Percentiles rank a stretch among this genome's conserved stretches.
These are phyloP conservation scores for Phyllotreta striolata DNA, from an alignment of 2,888 invertebrate genomes.

Conservation along the genomic window DNA sequence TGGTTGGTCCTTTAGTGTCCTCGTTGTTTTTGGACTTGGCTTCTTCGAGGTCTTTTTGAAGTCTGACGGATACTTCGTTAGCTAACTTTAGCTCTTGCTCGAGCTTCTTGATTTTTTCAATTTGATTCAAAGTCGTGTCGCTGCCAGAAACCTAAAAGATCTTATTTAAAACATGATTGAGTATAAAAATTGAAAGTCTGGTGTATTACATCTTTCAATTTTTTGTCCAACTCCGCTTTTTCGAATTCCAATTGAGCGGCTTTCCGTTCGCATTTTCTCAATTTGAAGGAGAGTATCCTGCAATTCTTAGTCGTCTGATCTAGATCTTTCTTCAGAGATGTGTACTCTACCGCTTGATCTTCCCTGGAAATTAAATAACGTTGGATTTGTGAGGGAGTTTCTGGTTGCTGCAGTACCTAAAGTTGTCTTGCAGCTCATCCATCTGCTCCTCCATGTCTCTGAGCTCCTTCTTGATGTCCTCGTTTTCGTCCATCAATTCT, in stretches of 20 bases:
- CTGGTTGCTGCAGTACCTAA: conserved; percentile 65
- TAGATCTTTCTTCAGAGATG: conserved; percentile 91
- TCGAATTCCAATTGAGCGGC: conserved; percentile 88
- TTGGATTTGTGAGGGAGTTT: neutral
- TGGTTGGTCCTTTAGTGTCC: conserved; percentile 55
- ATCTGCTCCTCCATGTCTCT: conserved; percentile 95
- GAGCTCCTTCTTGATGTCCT: conserved; percentile 92
- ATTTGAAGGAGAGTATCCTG: conserved; percentile 95
- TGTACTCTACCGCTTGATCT: conserved; percentile 96
- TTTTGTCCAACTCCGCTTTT: conserved; percentile 76
- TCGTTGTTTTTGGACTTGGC: conserved; percentile 67
- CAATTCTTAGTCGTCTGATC: conserved; percentile 98
- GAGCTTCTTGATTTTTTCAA: conserved; percentile 77
- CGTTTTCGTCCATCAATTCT: conserved; percentile 95
- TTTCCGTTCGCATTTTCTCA: conserved; percentile 93
- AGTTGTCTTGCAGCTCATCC: conserved; percentile 98
- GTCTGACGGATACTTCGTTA: conserved; percentile 73
- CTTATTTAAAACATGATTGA: conserved; percentile 33
- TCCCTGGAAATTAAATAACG: conserved; percentile 68
- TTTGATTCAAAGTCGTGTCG: conserved; percentile 68
- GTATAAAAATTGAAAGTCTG: conserved; percentile 4
- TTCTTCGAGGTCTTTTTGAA: conserved; percentile 77
- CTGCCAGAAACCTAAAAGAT: conserved; percentile 62
- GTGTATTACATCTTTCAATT: conserved; percentile 66
- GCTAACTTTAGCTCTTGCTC: conserved; percentile 87